Conservation (phyloP, 2,888 invertebrate species). For the Galerucella pusilla region DNA sequence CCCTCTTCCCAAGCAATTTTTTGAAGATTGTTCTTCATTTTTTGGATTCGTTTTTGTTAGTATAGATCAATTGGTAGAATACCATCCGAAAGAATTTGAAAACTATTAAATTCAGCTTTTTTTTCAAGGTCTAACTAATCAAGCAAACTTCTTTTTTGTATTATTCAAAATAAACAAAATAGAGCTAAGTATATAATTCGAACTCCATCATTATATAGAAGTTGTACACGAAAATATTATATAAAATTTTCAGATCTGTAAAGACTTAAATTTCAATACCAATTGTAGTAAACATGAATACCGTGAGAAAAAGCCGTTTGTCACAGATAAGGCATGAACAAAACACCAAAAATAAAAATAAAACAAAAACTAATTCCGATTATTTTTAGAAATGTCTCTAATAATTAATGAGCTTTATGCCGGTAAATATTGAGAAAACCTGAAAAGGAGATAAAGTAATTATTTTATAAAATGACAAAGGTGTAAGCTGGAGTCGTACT, state of each 20-base stretch:
- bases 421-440: background rate
- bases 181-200: no score
- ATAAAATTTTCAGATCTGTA: background rate
- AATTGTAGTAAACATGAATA: background rate
- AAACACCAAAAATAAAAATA: background rate
- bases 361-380: conserved; percentile 8
- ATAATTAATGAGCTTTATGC: conserved; percentile 14
- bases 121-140: no score
- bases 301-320: conserved; percentile 7
- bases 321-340: background rate
- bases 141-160: no score
- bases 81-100: background rate
- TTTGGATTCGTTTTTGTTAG: no score
- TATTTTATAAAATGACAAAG: conserved; percentile 18
- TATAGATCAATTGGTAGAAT: conserved; percentile 4
- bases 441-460: conserved; percentile 9
- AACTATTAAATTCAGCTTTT: background rate
- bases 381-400: conserved; percentile 7
- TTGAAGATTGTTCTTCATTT: no score
- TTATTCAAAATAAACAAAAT: no score
- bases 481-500: background rate
- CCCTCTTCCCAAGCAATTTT: no score
- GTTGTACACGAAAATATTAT: no score
- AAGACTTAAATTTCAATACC: background rate
- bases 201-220: no score